Percentiles rank a stretch among this genome's conserved stretches.
These are phyloP conservation scores for Catotricha subobsoleta DNA, from an alignment of 2,888 invertebrate genomes.

Conservation along the genomic window DNA sequence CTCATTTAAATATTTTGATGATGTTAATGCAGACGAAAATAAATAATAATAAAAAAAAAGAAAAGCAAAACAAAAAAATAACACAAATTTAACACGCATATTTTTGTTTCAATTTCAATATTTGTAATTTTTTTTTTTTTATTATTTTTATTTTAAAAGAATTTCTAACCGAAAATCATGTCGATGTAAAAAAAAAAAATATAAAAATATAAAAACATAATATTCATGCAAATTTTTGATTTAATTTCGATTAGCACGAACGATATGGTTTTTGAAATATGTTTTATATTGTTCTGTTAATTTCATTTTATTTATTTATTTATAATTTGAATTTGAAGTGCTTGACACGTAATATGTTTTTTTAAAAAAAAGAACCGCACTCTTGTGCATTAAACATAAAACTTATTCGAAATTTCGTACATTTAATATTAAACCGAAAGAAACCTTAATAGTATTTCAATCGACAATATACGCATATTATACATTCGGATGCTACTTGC, in stretches of 20 bases:
- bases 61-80: too few species aligned
- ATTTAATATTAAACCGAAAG: background rate
- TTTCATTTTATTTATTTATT: too few species aligned
- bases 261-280: background rate
- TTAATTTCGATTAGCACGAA: background rate
- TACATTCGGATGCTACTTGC: background rate
- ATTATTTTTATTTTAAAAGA: background rate
- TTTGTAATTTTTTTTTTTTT: too few species aligned
- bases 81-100: too few species aligned
- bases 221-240: background rate
- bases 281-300: too few species aligned
- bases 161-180: background rate
- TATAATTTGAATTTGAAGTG: too few species aligned
- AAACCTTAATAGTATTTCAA: background rate
- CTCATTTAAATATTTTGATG: too few species aligned
- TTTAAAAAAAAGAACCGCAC: background rate
- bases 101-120: too few species aligned
- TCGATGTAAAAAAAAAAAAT: background rate
- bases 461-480: background rate
- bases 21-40: too few species aligned
- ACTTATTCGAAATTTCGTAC: background rate
- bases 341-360: too few species aligned
- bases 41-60: too few species aligned
- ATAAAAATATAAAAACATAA: too few species aligned
- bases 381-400: background rate